phyloP scores from a whole-genome alignment of 2,113 vertebrate genomes.

The Willisornis vidua region DNA sequence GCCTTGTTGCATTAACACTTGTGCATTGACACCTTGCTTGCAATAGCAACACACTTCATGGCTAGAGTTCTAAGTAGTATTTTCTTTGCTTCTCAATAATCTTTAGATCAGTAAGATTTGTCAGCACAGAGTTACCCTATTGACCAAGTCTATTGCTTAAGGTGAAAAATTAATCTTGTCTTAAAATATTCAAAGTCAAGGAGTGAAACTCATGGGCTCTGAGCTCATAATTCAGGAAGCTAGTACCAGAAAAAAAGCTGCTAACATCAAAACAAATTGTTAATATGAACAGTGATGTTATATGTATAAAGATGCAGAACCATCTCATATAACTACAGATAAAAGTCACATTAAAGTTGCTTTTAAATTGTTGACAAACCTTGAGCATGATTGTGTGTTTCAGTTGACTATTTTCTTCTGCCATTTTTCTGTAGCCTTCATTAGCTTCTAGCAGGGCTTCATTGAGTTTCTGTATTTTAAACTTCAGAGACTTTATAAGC shows the following conservation, averaged over 20 bases:
- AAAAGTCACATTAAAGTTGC: background rate
- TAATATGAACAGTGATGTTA: background rate
- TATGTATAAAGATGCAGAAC: background rate
- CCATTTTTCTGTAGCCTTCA: conserved; percentile 59
- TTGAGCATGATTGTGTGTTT: conserved; percentile 57
- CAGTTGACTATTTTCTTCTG: conserved; percentile 62
- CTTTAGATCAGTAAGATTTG: background rate
- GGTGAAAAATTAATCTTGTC: background rate
- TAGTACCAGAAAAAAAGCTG: background rate
- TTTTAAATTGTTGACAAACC: conserved; percentile 25
- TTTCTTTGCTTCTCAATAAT: background rate
- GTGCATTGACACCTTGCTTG: background rate
- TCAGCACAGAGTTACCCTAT: background rate
- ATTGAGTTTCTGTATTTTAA: conserved; percentile 76
- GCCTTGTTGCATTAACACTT: background rate
- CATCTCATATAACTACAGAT: background rate
- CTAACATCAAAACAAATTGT: background rate
- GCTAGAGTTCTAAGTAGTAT: background rate
- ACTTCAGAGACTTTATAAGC: conserved; percentile 81
- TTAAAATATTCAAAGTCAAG: background rate
- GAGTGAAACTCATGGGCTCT: background rate
- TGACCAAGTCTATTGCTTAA: background rate
- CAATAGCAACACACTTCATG: background rate
- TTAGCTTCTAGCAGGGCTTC: conserved; percentile 70
- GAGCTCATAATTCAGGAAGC: background rate